phyloP scores from a whole-genome alignment of 2,113 vertebrate genomes.

The Origma solitaria region DNA sequence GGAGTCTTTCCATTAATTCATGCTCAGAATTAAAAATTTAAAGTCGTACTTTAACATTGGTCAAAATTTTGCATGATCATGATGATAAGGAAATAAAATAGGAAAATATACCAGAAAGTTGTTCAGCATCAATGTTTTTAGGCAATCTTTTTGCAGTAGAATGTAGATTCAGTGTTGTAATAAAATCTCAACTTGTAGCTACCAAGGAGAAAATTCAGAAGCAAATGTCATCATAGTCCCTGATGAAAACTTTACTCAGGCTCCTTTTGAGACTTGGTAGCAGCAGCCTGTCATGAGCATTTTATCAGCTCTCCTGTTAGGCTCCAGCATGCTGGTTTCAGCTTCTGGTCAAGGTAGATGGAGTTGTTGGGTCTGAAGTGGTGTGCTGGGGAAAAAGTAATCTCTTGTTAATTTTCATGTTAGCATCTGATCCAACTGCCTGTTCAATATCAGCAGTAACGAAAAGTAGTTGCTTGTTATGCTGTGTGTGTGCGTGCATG shows the following conservation, averaged over 20 bases:
- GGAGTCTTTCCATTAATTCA: background rate
- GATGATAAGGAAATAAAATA: background rate
- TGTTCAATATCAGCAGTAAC: background rate
- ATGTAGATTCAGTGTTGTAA: background rate
- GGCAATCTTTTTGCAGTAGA: background rate
- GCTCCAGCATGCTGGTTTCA: background rate
- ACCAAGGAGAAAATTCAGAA: background rate
- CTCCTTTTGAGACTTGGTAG: background rate
- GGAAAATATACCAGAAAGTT: background rate
- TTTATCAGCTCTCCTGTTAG: background rate
- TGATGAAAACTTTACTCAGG: background rate
- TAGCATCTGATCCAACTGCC: background rate
- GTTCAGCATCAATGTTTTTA: background rate
- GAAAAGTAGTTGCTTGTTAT: background rate
- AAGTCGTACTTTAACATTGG: background rate
- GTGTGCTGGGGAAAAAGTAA: rapidly evolving
- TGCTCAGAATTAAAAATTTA: background rate
- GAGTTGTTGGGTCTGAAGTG: background rate
- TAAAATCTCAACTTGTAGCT: background rate
- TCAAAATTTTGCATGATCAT: background rate
- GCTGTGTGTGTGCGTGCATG: rapidly evolving
- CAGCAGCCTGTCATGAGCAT: background rate
- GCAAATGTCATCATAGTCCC: background rate
- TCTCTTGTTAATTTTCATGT: background rate
- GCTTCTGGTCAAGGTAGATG: background rate